These are phyloP conservation scores for Heteromurus nitidus DNA, from an alignment of 2,888 invertebrate genomes.

Conservation along the genomic window DNA sequence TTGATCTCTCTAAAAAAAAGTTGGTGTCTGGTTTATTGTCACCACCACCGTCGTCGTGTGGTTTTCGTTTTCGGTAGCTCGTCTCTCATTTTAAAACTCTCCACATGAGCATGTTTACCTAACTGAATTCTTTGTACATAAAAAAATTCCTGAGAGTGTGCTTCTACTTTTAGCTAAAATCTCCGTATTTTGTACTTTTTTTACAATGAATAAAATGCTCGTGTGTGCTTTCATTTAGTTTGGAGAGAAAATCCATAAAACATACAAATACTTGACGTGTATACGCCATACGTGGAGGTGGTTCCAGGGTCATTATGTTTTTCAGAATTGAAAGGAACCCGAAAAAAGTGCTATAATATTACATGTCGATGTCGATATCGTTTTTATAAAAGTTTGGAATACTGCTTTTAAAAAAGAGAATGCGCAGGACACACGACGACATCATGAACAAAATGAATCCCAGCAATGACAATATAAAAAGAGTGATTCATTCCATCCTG, in stretches of 20 bases:
- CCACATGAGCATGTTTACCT: conserved; percentile 34
- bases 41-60: conserved; percentile 3
- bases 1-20: no score
- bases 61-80: conserved; percentile 24
- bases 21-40: no score
- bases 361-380: conserved; percentile 27
- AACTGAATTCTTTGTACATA: not conserved
- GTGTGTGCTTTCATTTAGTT: not conserved
- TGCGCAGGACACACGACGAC: conserved; percentile 59
- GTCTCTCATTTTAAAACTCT: not conserved
- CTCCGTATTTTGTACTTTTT: conserved; percentile 10
- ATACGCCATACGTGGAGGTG: no score
- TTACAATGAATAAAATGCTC: conserved; percentile 7
- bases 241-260: conserved; percentile 51
- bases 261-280: conserved; percentile 63
- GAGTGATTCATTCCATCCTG: conserved; percentile 37
- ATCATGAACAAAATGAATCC: conserved; percentile 16
- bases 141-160: not conserved
- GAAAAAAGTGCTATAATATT: conserved; percentile 24
- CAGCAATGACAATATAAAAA: conserved; percentile 26
- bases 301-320: conserved; percentile 54
- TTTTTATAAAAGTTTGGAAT: conserved; percentile 3
- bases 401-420: conserved; percentile 21
- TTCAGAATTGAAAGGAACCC: conserved; percentile 47
- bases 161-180: conserved; percentile 1